Evolutionary conservation across 2,888 invertebrate species (phyloP), one percentile per base, ranked within the genome.

Genomic region (Volucella zonaria): DNA sequence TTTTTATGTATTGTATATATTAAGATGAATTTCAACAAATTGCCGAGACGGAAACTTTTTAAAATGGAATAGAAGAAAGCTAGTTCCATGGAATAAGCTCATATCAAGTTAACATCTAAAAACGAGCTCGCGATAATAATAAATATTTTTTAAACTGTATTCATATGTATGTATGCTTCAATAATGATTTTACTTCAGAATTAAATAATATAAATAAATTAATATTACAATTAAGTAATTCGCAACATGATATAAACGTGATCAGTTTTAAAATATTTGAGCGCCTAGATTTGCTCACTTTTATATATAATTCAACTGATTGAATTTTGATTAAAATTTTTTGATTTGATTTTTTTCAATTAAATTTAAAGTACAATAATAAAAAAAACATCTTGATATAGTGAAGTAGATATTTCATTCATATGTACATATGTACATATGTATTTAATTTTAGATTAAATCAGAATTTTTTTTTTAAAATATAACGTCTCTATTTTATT

Each of bases 401-500:
- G 9, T 52, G 51, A 43, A 45, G 51, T 47, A 54, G 47, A 56
- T 54, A 73, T 31, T 62, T 62, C 15, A 40, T 14, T 54, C 62
- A 42, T 43, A 67, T 59, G 58, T 40, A 45, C 49, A 42, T 64
- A 40, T 66, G 51, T 56, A n/a, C n/a, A n/a, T n/a, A 15, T 43
- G 18, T 47, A 12, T 62, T 15, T 62, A 14, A 8, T 23, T 31
- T 52, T 47, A 64, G 47, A 67, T 79, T 73, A 47, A 52, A 14
- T 59, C 51, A 45, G 51, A 73, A 59, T 51, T 61, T 67, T 18
- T 66, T 11, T 59, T 79, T 61, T 73, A 79, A 79, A 79, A 79
- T 74, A 79, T 79, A 74, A 79, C 59, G 42, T 52, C 47, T 74
- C 61, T 74, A 54, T 74, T 73, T 62, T 43, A 80, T 75, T 68